phyloP scores from a whole-genome alignment of 2,888 invertebrate species.

The Drosophila picticornis region DNA sequence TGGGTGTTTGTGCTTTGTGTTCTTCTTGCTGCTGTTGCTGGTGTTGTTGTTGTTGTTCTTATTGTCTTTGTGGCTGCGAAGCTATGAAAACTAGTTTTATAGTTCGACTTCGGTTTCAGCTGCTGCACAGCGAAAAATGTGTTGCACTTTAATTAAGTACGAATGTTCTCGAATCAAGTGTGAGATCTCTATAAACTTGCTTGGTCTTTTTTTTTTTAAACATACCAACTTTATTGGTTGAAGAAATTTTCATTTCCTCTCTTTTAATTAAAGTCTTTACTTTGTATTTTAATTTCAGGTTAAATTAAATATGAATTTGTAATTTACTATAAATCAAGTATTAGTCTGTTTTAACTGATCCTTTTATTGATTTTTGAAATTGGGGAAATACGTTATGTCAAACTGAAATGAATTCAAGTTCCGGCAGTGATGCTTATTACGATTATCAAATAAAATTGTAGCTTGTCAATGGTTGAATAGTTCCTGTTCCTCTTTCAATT shows the following conservation, averaged over 20 bases:
- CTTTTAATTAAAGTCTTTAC: neutral
- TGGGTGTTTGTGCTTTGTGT: constrained; percentile 15
- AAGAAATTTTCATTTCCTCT: neutral
- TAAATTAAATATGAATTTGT: neutral
- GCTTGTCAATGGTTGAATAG: too few species aligned
- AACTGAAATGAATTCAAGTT: too few species aligned
- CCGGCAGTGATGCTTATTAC: neutral
- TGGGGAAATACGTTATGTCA: too few species aligned
- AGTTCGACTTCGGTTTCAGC: neutral
- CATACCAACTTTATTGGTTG: neutral
- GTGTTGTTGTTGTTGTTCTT: constrained; percentile 4
- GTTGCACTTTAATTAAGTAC: neutral
- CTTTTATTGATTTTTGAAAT: neutral
- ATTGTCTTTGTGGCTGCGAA: constrained; percentile 61
- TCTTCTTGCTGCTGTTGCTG: neutral
- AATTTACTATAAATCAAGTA: neutral
- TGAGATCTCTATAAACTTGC: neutral
- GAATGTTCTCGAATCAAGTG: neutral
- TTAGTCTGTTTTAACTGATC: neutral
- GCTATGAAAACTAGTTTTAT: constrained; percentile 62
- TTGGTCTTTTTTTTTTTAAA: neutral
- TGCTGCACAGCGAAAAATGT: neutral
- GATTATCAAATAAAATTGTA: neutral
- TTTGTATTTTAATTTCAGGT: neutral
- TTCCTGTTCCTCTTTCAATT: neutral